phyloP scores from a whole-genome alignment of 2,113 vertebrate genomes.

The Colaptes auratus region DNA sequence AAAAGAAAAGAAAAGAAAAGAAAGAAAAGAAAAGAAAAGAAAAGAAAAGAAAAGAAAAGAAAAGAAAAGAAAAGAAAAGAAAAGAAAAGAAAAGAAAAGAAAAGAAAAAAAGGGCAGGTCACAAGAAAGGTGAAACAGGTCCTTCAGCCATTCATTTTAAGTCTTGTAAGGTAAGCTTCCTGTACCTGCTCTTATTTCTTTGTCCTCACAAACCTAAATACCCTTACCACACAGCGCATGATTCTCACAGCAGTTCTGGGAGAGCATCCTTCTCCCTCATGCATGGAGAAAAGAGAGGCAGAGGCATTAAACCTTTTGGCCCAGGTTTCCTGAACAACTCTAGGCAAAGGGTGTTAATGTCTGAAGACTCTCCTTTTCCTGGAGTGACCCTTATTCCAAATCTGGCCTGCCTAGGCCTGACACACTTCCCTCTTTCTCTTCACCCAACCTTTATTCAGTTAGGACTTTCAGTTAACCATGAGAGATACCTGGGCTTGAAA shows the following conservation, averaged over 20 bases:
- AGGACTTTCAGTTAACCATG: conserved; percentile 10
- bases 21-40: too few relatives aligned
- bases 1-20: too few relatives aligned
- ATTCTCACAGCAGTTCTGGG: not conserved
- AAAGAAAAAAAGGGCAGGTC: not conserved
- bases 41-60: too few relatives aligned
- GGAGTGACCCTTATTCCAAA: not conserved
- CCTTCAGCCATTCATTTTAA: not conserved
- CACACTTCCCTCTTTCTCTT: not conserved
- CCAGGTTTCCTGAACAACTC: not conserved
- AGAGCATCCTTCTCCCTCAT: not conserved
- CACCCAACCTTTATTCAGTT: not conserved
- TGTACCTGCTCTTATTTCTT: not conserved
- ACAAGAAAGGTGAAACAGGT: not conserved
- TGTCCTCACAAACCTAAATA: not conserved
- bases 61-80: too few relatives aligned
- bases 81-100: not conserved
- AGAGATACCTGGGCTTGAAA: conserved; percentile 45
- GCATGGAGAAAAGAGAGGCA: not conserved
- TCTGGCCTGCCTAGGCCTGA: not conserved
- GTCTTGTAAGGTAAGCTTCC: not conserved
- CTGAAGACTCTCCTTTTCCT: not conserved
- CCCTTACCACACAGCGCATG: not conserved
- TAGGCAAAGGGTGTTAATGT: not conserved
- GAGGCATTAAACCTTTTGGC: not conserved